These are phyloP conservation scores for Gastrophysa polygoni DNA, from an alignment of 2,888 invertebrate species.

Conservation along the genomic window DNA sequence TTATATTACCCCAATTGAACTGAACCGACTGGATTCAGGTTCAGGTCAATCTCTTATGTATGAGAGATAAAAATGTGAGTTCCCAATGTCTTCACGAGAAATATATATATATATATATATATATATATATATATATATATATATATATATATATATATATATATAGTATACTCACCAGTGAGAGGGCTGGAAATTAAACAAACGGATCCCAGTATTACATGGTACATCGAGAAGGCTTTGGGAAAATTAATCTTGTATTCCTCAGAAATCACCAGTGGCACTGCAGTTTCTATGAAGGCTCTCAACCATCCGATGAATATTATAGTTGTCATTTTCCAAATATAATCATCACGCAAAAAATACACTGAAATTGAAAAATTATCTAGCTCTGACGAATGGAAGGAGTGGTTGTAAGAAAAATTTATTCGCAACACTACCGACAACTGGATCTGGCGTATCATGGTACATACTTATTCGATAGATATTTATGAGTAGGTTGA, in stretches of 20 bases:
- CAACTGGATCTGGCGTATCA: too few species aligned
- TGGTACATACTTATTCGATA: constrained; percentile 73
- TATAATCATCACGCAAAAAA: constrained; percentile 62
- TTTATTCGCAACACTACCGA: too few species aligned
- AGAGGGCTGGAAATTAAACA: constrained; percentile 71
- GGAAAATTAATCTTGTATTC: constrained; percentile 72
- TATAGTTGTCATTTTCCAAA: constrained; percentile 65
- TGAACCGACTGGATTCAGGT: too few species aligned
- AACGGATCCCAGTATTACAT: constrained; percentile 72
- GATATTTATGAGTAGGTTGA: constrained; percentile 68
- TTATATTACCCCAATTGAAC: too few species aligned
- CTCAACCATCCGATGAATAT: constrained; percentile 70
- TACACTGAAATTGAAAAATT: constrained; percentile 60
- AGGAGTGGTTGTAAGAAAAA: too few species aligned
- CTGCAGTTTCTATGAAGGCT: constrained; percentile 72
- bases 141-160: too few species aligned
- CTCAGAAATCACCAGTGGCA: constrained; percentile 74
- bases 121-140: too few species aligned
- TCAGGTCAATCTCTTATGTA: too few species aligned
- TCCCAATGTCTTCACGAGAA: too few species aligned
- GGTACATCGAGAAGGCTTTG: constrained; percentile 74
- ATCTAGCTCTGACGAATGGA: too few species aligned
- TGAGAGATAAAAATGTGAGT: too few species aligned
- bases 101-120: too few species aligned
- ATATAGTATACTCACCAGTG: constrained; percentile 67